phyloP scores from a whole-genome alignment of 1,140 invertebrate genomes.

The Oppia nitens region DNA sequence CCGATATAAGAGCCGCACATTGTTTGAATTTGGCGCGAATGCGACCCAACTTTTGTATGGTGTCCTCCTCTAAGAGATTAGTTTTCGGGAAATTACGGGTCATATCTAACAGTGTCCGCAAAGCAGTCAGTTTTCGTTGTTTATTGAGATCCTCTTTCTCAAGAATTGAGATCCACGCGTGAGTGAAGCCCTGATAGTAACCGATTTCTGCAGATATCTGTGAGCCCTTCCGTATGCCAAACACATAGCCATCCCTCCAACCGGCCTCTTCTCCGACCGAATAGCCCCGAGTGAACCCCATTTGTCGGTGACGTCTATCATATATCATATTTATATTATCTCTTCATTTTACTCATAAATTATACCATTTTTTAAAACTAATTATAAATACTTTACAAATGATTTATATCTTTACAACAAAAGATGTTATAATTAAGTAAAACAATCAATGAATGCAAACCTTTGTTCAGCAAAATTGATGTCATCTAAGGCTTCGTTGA shows the following conservation, averaged over 20 bases:
- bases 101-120: constrained; percentile 23
- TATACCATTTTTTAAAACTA: neutral
- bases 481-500: constrained; percentile 15
- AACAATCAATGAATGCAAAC: neutral
- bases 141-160: constrained; percentile 22
- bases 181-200: constrained; percentile 24
- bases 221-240: constrained; percentile 23
- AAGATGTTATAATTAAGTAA: neutral
- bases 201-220: constrained; percentile 24
- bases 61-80: constrained; percentile 21
- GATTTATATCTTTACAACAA: constrained; percentile 2
- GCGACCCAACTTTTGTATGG: constrained; percentile 13
- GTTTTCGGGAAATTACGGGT: constrained; percentile 23
- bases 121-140: constrained; percentile 22
- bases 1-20: constrained; percentile 13
- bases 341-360: neutral
- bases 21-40: constrained; percentile 23
- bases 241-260: constrained; percentile 24
- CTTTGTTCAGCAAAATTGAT: constrained; percentile 15
- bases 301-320: constrained; percentile 18
- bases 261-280: constrained; percentile 24
- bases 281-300: constrained; percentile 24
- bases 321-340: neutral
- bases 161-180: constrained; percentile 23
- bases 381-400: neutral